A percentile compares a stretch with the other conserved stretches of the same genome.
phyloP scores from a whole-genome alignment of 53 echinoderm and acorn worm species.

The Echinarachnius parma region DNA sequence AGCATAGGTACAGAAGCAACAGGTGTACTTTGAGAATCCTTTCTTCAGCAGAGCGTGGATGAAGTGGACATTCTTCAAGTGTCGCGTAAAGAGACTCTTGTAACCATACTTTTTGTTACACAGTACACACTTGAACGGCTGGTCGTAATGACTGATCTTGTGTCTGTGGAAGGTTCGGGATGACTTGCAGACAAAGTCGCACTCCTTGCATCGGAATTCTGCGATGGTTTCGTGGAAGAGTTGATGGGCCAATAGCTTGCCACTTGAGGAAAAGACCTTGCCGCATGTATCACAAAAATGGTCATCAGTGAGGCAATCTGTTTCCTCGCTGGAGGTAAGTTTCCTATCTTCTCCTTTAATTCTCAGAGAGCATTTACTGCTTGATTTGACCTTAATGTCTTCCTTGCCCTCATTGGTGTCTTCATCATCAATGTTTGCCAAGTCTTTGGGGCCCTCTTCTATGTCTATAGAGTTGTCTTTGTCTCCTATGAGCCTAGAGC shows the following conservation, averaged over 20 bases:
- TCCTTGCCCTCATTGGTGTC: too few species aligned
- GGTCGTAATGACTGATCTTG: neutral
- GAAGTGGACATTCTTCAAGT: neutral
- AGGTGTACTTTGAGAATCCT: conserved; percentile 1
- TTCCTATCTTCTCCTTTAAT: too few species aligned
- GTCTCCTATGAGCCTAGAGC: too few species aligned
- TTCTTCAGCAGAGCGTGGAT: neutral
- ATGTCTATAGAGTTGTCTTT: too few species aligned
- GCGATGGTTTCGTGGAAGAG: conserved; percentile 8
- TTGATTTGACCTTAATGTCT: too few species aligned
- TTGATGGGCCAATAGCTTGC: neutral
- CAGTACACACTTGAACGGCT: neutral
- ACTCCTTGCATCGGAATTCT: conserved; percentile 1
- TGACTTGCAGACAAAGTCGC: neutral
- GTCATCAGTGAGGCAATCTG: too few species aligned
- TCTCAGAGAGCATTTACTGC: too few species aligned
- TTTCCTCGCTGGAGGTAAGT: too few species aligned
- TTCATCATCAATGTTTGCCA: too few species aligned
- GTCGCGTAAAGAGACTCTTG: neutral
- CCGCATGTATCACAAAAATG: conserved; percentile 17
- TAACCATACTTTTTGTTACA: conserved; percentile 2
- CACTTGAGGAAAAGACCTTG: neutral
- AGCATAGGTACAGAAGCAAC: neutral
- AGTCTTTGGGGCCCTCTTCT: too few species aligned
- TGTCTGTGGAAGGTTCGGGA: neutral